Evolutionary conservation across 2,797 vertebrate species (phyloP).

Genomic region (Sebastes taczanowskii): DNA sequence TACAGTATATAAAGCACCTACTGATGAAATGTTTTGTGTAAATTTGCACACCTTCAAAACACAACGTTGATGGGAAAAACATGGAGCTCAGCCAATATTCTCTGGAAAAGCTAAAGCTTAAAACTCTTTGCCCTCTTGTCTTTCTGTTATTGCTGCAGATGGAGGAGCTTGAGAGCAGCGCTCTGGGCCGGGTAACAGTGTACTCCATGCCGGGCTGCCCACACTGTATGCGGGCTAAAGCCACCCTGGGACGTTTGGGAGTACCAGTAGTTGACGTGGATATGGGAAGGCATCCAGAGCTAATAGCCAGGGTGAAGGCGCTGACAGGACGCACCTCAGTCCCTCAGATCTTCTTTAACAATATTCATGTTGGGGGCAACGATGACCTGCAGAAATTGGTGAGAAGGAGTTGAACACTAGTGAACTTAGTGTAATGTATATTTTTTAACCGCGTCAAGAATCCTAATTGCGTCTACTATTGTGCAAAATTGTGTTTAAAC

Average conservation of each 20-base stretch:
- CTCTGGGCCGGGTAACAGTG: conserved; percentile 76
- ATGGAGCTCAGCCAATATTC: not conserved
- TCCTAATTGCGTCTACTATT: not conserved
- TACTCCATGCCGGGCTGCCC: conserved; percentile 82
- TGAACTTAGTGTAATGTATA: not conserved
- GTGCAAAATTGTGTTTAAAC: not conserved
- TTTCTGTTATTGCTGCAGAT: conserved; percentile 62
- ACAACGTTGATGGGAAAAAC: not conserved
- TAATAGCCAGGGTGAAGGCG: conserved; percentile 71
- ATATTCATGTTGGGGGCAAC: conserved; percentile 77
- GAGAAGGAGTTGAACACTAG: conserved; percentile 24
- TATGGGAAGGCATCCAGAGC: conserved; percentile 69
- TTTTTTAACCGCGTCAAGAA: not conserved
- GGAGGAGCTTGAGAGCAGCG: conserved; percentile 58
- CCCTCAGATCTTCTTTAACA: conserved; percentile 86
- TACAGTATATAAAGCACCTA: not conserved
- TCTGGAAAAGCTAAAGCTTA: not conserved
- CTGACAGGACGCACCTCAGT: conserved; percentile 78
- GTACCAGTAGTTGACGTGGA: conserved; percentile 78
- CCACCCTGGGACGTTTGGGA: conserved; percentile 68
- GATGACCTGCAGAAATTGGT: conserved; percentile 81
- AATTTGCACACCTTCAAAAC: not conserved
- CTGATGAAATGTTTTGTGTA: not conserved
- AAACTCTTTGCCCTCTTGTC: not conserved
- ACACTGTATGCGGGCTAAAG: conserved; percentile 80